Percentiles rank a stretch among this genome's conserved stretches.
Evolutionary conservation across 2,888 invertebrate species (phyloP).

Genomic region (Mylabris sibirica): DNA sequence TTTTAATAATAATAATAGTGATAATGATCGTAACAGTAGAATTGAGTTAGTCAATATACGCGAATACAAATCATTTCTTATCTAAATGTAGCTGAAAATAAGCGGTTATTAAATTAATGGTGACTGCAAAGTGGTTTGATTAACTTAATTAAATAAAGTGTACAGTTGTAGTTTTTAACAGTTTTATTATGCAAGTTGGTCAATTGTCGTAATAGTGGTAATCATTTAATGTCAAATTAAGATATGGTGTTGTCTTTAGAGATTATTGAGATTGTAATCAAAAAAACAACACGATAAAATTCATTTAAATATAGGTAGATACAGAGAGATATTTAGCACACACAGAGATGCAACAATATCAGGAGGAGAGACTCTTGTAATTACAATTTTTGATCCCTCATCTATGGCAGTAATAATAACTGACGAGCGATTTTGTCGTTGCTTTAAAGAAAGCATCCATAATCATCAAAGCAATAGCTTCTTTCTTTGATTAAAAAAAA

Average conservation of each 20-base stretch:
- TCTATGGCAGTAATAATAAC: too few species aligned
- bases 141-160: conserved; percentile 43
- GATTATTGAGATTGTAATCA: conserved; percentile 8
- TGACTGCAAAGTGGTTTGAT: conserved; percentile 44
- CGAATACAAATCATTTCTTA: conserved; percentile 36
- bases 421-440: too few species aligned
- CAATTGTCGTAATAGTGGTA: conserved; percentile 35
- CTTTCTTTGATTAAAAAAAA: too few species aligned
- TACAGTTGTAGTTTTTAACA: conserved; percentile 38
- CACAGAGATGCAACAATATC: too few species aligned
- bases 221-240: conserved; percentile 33
- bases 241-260: conserved; percentile 18
- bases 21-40: not conserved
- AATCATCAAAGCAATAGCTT: too few species aligned
- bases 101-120: conserved; percentile 43
- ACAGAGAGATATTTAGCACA: too few species aligned
- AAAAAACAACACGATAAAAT: not conserved
- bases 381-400: too few species aligned
- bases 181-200: conserved; percentile 41
- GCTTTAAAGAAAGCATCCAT: too few species aligned
- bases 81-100: conserved; percentile 37
- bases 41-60: conserved; percentile 12
- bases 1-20: conserved; percentile 12
- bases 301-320: not conserved
- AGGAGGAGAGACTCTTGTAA: too few species aligned